A percentile compares a stretch with the other conserved stretches of the same genome.
phyloP scores from a whole-genome alignment of 2,888 invertebrate genomes.

The Acronicta aceris region DNA sequence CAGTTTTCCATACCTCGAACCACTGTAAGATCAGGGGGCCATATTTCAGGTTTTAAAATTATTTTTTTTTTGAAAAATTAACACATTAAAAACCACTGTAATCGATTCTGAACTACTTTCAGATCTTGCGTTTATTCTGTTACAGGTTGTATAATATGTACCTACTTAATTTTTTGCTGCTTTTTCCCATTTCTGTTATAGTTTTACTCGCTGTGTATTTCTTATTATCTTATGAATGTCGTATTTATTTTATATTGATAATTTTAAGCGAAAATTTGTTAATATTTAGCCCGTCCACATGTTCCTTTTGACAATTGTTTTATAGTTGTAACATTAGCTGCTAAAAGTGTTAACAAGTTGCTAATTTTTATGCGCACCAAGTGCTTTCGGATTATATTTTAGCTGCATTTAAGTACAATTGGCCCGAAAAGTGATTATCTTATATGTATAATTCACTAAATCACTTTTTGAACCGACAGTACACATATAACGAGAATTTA shows the following conservation, averaged over 20 bases:
- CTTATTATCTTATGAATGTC: constrained; percentile 1
- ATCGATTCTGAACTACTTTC: too few species aligned
- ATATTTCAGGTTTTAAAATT: too few species aligned
- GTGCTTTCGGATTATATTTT: constrained; percentile 61
- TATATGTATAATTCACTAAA: constrained; percentile 15
- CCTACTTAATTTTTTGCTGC: not conserved
- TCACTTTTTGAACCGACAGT: constrained; percentile 50
- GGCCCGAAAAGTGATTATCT: constrained; percentile 37
- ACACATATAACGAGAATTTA: constrained; percentile 44
- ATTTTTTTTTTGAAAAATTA: too few species aligned
- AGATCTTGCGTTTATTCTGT: too few species aligned
- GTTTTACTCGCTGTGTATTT: not conserved
- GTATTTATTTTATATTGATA: constrained; percentile 17
- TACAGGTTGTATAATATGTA: too few species aligned
- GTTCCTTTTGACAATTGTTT: constrained; percentile 52
- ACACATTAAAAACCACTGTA: too few species aligned
- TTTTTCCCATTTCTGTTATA: constrained; percentile 2
- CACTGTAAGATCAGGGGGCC: too few species aligned
- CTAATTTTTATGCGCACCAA: constrained; percentile 61
- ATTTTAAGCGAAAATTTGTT: constrained; percentile 30
- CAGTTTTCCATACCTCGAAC: too few species aligned
- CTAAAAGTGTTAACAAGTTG: constrained; percentile 53
- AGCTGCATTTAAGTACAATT: constrained; percentile 45
- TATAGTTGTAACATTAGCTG: constrained; percentile 62
- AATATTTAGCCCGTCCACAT: constrained; percentile 66